A percentile compares a stretch with the other conserved stretches of the same genome.
Evolutionary conservation across 1,140 invertebrate species (phyloP).

Genomic region (Heliconius hermathena): DNA sequence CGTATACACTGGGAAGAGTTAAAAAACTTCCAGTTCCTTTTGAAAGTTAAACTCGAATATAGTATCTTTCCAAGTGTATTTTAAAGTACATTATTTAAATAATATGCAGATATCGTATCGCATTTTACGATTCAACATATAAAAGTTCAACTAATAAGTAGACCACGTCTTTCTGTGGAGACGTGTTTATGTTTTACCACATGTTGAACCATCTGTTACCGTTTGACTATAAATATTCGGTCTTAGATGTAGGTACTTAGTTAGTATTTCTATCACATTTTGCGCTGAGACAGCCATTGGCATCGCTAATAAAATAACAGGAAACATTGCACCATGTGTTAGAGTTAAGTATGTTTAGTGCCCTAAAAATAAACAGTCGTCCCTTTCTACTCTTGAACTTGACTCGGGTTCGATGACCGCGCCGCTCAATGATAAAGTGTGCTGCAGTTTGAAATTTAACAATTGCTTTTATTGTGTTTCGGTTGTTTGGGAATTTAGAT

Average conservation of each 20-base stretch:
- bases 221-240: conserved; percentile 8
- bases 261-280: conserved; percentile 30
- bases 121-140: neutral
- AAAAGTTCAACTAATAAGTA: conserved; percentile 14
- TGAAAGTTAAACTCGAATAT: neutral
- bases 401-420: conserved; percentile 61
- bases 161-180: conserved; percentile 11
- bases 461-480: conserved; percentile 29
- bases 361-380: conserved; percentile 69
- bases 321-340: conserved; percentile 53
- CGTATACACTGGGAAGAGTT: conserved; percentile 2
- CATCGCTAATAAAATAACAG: conserved; percentile 41
- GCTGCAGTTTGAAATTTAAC: conserved; percentile 30
- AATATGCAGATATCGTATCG: neutral
- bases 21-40: conserved; percentile 12
- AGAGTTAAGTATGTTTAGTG: conserved; percentile 69
- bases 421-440: conserved; percentile 36
- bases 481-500: neutral
- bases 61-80: neutral
- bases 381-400: conserved; percentile 74
- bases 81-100: conserved; percentile 15
- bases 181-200: conserved; percentile 29
- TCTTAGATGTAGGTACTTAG: neutral
- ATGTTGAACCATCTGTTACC: conserved; percentile 25
- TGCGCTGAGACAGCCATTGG: conserved; percentile 23